A percentile compares a stretch with the other conserved stretches of the same genome.
Conservation (phyloP, 2,888 invertebrate species). For the Drosophila phalerata region DNA sequence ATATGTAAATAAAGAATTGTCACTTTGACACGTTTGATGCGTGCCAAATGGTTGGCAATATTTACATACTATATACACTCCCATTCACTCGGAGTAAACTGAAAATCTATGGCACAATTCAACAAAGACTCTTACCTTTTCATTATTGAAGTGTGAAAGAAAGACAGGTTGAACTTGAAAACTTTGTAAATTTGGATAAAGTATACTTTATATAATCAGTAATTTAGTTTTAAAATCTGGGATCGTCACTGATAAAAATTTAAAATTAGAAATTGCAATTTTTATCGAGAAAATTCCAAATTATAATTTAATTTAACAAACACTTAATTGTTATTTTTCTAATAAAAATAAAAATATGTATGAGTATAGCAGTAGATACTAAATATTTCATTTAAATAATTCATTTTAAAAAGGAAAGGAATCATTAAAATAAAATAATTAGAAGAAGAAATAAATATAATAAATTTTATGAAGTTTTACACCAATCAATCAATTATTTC, state of each 20-base stretch:
- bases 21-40: constrained; percentile 76
- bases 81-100: not conserved
- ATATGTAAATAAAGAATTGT: constrained; percentile 76
- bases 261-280: too few relatives aligned
- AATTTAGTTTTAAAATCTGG: not conserved
- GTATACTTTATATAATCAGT: not conserved
- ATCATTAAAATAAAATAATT: too few relatives aligned
- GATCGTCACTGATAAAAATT: too few relatives aligned
- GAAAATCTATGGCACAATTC: constrained; percentile 18
- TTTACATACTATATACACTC: constrained; percentile 24
- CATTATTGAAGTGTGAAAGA: not conserved
- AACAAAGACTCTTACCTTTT: not conserved
- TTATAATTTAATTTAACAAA: too few relatives aligned
- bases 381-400: too few relatives aligned
- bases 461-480: too few relatives aligned
- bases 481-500: not conserved
- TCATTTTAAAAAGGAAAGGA: not conserved
- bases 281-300: too few relatives aligned
- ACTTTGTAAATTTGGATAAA: not conserved
- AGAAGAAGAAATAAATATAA: not conserved
- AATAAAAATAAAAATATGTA: too few relatives aligned
- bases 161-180: not conserved
- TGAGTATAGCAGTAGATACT: too few relatives aligned
- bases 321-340: too few relatives aligned
- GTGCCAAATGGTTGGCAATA: constrained; percentile 71